phyloP scores from a whole-genome alignment of 2,797 vertebrate genomes.

The Philypnodon macrostomus region DNA sequence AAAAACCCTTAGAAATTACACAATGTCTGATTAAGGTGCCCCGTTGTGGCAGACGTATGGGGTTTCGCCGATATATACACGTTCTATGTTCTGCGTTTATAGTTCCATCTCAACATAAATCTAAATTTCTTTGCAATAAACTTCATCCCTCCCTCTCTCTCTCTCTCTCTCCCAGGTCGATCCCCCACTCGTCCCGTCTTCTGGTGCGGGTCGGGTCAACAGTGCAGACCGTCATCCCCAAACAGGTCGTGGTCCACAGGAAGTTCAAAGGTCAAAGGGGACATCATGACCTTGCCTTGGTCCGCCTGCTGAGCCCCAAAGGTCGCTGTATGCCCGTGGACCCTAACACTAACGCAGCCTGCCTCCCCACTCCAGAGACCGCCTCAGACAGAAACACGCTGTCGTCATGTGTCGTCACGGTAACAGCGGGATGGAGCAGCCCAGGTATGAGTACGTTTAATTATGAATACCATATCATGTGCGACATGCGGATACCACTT shows the following conservation, averaged over 20 bases:
- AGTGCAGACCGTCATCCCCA: conserved; percentile 76
- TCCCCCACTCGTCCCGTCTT: conserved; percentile 77
- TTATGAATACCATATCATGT: too few species aligned
- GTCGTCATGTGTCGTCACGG: conserved; percentile 82
- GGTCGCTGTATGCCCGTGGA: conserved; percentile 86
- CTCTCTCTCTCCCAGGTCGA: conserved; percentile 72
- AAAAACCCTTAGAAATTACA: too few species aligned
- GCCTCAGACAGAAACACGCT: conserved; percentile 64
- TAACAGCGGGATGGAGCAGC: conserved; percentile 85
- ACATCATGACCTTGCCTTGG: conserved; percentile 86
- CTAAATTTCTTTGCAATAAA: neutral
- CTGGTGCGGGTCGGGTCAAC: conserved; percentile 83
- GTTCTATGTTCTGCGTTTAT: too few species aligned
- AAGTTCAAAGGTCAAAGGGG: conserved; percentile 86
- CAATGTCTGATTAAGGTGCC: too few species aligned
- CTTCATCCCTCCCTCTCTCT: neutral
- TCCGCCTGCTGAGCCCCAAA: conserved; percentile 81
- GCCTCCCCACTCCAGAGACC: conserved; percentile 74
- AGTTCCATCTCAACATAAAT: neutral
- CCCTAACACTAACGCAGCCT: conserved; percentile 80
- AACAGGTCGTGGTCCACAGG: conserved; percentile 83
- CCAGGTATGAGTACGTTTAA: conserved; percentile 71
- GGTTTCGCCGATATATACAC: too few species aligned
- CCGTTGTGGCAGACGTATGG: too few species aligned
- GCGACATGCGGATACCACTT: too few species aligned